Evolutionary conservation across 1,140 invertebrate species (phyloP).

Genomic region (Macrobrachium nipponense): DNA sequence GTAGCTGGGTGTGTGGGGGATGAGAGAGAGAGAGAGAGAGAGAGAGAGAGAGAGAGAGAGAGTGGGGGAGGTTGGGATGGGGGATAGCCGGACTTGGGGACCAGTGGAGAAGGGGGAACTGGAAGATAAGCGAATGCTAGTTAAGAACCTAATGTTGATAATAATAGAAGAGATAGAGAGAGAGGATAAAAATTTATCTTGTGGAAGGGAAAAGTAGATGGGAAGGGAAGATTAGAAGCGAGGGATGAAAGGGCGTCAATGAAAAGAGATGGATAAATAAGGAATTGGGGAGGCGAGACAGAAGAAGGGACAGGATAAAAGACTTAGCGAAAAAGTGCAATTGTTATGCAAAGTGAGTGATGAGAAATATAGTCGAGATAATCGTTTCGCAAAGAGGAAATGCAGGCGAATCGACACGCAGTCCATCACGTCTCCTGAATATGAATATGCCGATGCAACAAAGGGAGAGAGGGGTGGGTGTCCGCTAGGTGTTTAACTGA

Average conservation of each 20-base stretch:
- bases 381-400: too few species aligned
- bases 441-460: too few species aligned
- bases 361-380: too few species aligned
- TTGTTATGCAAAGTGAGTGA: too few species aligned
- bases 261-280: slow-evolving; percentile 3
- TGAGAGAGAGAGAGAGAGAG: too few species aligned
- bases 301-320: background rate
- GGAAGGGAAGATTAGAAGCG: background rate
- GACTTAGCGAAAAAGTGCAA: too few species aligned
- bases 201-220: background rate
- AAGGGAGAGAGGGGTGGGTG: too few species aligned
- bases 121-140: background rate
- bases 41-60: too few species aligned
- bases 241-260: background rate
- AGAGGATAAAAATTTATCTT: background rate
- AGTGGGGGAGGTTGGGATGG: background rate
- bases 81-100: background rate
- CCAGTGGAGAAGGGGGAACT: background rate
- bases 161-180: background rate
- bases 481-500: too few species aligned
- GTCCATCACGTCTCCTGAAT: too few species aligned
- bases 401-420: too few species aligned
- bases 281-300: background rate
- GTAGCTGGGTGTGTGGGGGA: background rate
- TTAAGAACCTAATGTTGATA: too few species aligned